Evolutionary conservation across 2,113 vertebrate species (phyloP), one percentile per base, ranked within the genome.

Genomic region (Aegypius monachus): DNA sequence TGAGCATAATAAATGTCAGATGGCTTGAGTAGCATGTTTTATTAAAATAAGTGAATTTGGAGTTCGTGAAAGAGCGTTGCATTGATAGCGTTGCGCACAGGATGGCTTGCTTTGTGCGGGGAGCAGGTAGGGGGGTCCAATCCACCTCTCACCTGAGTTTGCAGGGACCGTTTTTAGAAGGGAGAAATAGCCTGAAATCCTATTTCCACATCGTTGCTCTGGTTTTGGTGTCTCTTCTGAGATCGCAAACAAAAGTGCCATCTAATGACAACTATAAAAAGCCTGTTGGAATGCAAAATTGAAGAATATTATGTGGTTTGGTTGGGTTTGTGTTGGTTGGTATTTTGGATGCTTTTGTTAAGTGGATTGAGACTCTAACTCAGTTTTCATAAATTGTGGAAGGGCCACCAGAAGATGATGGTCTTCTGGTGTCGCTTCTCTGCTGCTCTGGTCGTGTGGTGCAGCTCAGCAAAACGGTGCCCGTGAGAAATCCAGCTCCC

Each of bases 1-100:
- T 95, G 91, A 88, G 84, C n/a, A 4, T 95, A 97, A 96, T 94
- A 95, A 93, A 93, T 95, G 96, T 96, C 94, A 96, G 97, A 91
- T 96, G 94, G 87, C 89, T 93, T 8, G 45, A 66, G 86, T 61
- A 62, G 71, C 89, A 38, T 79, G 72, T 94, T 95, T 94, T 95
- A 95, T 95, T 95, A 91, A 95, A 96, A 79, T 38, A 25, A 91
- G 86, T 89, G 86, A 58, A 50, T 89, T 80, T 87, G 84, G 89
- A 82, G 91, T 72, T 95, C 83, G 48, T 65, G 94, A 85, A 79
- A 82, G 88, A 85, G 75, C 5, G 0, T 65, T 34, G 88, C 59
- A 18, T 25, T 36, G 86, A 75, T 83, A 70, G 72, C 9, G 8
- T 7, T 72, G 83, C 7, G 17, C 66, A 9, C 36, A 21, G 84